Base-by-base conservation (phyloP, 2,797 vertebrate species). In the Remorina albescens region DNA sequence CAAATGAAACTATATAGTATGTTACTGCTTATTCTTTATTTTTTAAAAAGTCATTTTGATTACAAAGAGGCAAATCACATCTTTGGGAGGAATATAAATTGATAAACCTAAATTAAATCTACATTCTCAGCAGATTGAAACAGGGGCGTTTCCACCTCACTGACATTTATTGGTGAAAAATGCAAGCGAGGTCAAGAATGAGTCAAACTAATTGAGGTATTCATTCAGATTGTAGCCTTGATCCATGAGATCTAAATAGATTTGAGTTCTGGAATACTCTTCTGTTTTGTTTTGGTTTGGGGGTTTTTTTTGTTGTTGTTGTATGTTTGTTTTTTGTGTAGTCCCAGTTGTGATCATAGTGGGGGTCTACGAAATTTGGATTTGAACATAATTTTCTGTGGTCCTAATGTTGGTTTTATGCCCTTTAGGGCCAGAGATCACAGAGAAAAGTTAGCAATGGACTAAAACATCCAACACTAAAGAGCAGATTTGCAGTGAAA, bases 101-200 rank as follows among this genome's bases (percentile, higher is more conserved):
- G 13, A 60, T 36, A 16, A 28, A 44, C 18, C 60, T 19, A 25
- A 10, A 10, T 18, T 36, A 23, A 25, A 44, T 57, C 4, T 12
- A 16, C 32, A 15, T 16, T 34, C 26, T 64, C 2, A 3, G n/a
- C 8, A n/a, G 16, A 30, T 4, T 68, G 51, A 18, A 34, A 25
- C 58, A 60, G 34, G 8, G 34, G 11, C 55, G 62, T 70, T 72
- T 76, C 21, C 11, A 36, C 28, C 47, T 11, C 18, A 21, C 55
- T 36, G 56, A 50, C 16, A n/a, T 75, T 23, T 6, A 54, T 8
- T 1, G 2, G 25, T 37, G 16, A 16, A 51, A 8, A 7, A 41
- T 36, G 47, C 19, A 1, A n/a, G 1, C 5, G 10, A n/a, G 25
- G 25, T 32, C 11, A 13, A 55, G 10, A 36, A n/a, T 26, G 21